These are phyloP conservation scores for Antedon mediterranea DNA, from an alignment of 53 echinoderm and acorn worm species.

Conservation along the genomic window DNA sequence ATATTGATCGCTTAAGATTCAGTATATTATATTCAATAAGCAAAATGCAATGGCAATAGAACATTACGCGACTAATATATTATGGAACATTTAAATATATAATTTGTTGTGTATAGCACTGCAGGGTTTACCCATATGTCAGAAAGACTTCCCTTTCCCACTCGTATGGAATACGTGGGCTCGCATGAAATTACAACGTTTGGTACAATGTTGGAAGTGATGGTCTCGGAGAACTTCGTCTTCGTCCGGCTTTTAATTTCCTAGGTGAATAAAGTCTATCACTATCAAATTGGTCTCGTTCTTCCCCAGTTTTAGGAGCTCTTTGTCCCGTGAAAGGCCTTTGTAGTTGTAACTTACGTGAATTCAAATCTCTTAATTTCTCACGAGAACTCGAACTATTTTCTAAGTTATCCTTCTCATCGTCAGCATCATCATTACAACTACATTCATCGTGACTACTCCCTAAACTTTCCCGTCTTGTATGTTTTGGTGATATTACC, in stretches of 20 bases:
- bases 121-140: too few relatives aligned
- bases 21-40: too few relatives aligned
- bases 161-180: not conserved
- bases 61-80: too few relatives aligned
- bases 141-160: too few relatives aligned
- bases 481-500: not conserved
- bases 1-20: too few relatives aligned
- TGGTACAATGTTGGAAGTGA: not conserved
- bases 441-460: not conserved
- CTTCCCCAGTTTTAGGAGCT: not conserved
- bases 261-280: not conserved
- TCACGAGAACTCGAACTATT: not conserved
- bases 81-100: too few relatives aligned
- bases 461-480: not conserved
- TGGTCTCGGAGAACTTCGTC: not conserved
- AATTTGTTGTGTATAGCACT: too few relatives aligned
- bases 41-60: too few relatives aligned
- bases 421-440: not conserved
- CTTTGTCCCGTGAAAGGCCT: not conserved
- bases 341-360: not conserved
- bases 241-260: not conserved
- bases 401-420: not conserved
- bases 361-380: not conserved
- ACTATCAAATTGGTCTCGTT: not conserved
- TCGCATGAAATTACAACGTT: not conserved